phyloP scores from a whole-genome alignment of 2,797 vertebrate genomes.

The Melanotaenia boesemani region DNA sequence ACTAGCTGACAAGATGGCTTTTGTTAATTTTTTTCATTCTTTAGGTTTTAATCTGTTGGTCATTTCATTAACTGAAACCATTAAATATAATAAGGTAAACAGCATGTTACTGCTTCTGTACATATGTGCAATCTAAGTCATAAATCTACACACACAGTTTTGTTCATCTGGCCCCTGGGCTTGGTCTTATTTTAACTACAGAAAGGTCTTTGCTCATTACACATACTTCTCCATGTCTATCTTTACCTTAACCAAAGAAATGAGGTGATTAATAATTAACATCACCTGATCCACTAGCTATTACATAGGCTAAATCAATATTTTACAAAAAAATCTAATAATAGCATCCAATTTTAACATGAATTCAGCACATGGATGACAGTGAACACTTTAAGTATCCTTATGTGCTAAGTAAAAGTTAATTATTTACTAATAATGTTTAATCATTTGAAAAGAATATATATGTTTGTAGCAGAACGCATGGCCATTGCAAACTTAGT shows the following conservation, averaged over 20 bases:
- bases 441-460: neutral
- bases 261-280: conserved; percentile 69
- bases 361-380: conserved; percentile 16
- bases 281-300: conserved; percentile 37
- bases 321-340: conserved; percentile 62
- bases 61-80: neutral
- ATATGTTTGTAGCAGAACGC: neutral
- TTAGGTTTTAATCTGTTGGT: neutral
- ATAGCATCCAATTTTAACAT: conserved; percentile 40
- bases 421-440: neutral
- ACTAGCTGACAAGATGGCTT: neutral
- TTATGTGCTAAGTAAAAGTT: neutral
- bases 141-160: neutral
- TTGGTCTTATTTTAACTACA: conserved; percentile 2
- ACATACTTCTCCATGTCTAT: conserved; percentile 34
- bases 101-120: neutral
- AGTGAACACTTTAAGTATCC: neutral
- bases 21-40: neutral
- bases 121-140: neutral
- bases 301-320: conserved; percentile 64
- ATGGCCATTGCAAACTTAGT: conserved; percentile 2
- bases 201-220: conserved; percentile 6
- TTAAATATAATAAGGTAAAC: neutral
- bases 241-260: conserved; percentile 64
- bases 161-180: neutral